phyloP scores from a whole-genome alignment of 2,113 vertebrate species.

The Gopherus evgoodei region DNA sequence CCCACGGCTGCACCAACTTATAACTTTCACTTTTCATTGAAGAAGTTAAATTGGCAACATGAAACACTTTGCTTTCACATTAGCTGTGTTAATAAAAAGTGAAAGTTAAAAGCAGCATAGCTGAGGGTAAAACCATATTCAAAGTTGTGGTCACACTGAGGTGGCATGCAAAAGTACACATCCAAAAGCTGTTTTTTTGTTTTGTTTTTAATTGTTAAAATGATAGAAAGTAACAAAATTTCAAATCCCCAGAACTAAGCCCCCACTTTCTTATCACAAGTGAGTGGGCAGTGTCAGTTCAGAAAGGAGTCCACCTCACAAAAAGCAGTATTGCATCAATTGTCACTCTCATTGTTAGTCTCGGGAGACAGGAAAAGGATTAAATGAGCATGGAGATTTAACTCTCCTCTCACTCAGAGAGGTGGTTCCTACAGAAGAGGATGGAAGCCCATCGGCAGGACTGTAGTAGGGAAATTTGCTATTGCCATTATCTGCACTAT shows the following conservation, averaged over 20 bases:
- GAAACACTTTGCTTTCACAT: constrained; percentile 78
- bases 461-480: not conserved
- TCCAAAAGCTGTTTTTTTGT: not conserved
- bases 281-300: not conserved
- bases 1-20: constrained; percentile 77
- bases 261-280: not conserved
- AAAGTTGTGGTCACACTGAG: not conserved
- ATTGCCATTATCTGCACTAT: not conserved
- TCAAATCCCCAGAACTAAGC: constrained; percentile 6
- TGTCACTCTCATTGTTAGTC: not conserved
- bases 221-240: not conserved
- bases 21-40: constrained; percentile 86
- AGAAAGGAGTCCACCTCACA: not conserved
- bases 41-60: constrained; percentile 81
- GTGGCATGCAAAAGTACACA: constrained; percentile 9
- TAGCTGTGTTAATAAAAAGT: constrained; percentile 81
- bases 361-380: not conserved
- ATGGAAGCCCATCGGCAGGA: not conserved
- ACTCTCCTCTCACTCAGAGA: not conserved
- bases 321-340: not conserved
- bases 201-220: constrained; percentile 36
- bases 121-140: constrained; percentile 67
- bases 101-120: constrained; percentile 71
- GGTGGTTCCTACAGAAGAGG: not conserved
- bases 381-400: not conserved